Conservation (phyloP, 2,797 vertebrate genomes). For the Hydrophis major region DNA sequence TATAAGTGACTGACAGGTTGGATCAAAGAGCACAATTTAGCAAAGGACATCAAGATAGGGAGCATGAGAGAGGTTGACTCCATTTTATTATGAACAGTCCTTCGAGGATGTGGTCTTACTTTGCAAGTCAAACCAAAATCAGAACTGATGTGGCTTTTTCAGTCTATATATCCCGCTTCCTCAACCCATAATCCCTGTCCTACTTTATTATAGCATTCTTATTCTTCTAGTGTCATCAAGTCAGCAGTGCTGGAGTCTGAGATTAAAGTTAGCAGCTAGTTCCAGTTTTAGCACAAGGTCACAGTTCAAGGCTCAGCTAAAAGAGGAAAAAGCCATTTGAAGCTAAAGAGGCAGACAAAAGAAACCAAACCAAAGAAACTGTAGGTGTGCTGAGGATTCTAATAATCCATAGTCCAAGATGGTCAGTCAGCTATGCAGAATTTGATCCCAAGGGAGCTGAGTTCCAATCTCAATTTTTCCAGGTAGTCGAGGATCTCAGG, state of each 20-base stretch:
- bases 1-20: background rate
- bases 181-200: background rate
- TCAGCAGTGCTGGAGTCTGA: slow-evolving; percentile 30
- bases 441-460: background rate
- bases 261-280: background rate
- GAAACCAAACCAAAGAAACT: slow-evolving; percentile 1
- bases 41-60: background rate
- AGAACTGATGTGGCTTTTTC: slow-evolving; percentile 17
- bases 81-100: background rate
- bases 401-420: background rate
- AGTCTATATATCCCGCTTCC: background rate
- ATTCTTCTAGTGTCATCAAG: background rate
- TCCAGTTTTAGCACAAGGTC: slow-evolving; percentile 31
- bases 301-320: slow-evolving; percentile 10
- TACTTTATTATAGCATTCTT: slow-evolving; percentile 14
- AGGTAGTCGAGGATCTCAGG: background rate
- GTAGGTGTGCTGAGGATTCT: slow-evolving; percentile 26
- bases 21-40: background rate
- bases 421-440: background rate
- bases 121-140: background rate
- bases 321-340: background rate
- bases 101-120: background rate
- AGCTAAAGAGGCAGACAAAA: slow-evolving; percentile 27
- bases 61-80: background rate
- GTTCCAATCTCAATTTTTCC: background rate